These are phyloP conservation scores for Actinopyga echinites DNA, from an alignment of 53 echinoderm and acorn worm species.

Conservation along the genomic window DNA sequence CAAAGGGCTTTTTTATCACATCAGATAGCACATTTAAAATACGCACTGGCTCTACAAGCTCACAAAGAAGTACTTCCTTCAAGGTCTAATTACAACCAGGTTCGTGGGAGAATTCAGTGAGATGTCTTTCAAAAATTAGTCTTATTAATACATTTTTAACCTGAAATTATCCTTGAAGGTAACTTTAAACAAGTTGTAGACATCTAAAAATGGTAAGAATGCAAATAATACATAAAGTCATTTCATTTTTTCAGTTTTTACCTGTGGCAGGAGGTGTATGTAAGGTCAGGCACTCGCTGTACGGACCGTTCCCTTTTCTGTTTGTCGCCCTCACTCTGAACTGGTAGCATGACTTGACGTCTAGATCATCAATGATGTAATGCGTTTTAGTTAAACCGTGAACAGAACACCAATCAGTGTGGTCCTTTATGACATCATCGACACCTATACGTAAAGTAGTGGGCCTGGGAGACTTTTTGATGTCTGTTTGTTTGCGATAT, in stretches of 20 bases:
- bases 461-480: slow-evolving; percentile 23
- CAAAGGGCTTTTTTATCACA: too few relatives aligned
- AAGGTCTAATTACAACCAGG: too few relatives aligned
- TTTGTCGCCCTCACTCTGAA: slow-evolving; percentile 80
- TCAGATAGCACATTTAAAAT: too few relatives aligned
- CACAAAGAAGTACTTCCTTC: too few relatives aligned
- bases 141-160: too few relatives aligned
- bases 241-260: slow-evolving; percentile 32
- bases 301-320: slow-evolving; percentile 60
- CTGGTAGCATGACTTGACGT: slow-evolving; percentile 65
- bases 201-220: too few relatives aligned
- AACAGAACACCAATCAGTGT: slow-evolving; percentile 59
- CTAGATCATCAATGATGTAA: slow-evolving; percentile 61
- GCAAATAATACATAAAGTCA: background rate
- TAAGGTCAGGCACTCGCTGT: slow-evolving; percentile 68
- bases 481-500: slow-evolving; percentile 59
- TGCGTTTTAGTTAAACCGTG: slow-evolving; percentile 44
- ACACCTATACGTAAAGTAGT: slow-evolving; percentile 42
- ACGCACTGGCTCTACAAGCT: too few relatives aligned
- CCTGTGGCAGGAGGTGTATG: slow-evolving; percentile 75
- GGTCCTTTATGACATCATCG: slow-evolving; percentile 21
- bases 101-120: too few relatives aligned
- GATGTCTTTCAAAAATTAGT: too few relatives aligned
- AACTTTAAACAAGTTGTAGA: too few relatives aligned
- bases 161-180: too few relatives aligned